Evolutionary conservation across 2,113 vertebrate species (phyloP).

Genomic region (Caranx melampygus): DNA sequence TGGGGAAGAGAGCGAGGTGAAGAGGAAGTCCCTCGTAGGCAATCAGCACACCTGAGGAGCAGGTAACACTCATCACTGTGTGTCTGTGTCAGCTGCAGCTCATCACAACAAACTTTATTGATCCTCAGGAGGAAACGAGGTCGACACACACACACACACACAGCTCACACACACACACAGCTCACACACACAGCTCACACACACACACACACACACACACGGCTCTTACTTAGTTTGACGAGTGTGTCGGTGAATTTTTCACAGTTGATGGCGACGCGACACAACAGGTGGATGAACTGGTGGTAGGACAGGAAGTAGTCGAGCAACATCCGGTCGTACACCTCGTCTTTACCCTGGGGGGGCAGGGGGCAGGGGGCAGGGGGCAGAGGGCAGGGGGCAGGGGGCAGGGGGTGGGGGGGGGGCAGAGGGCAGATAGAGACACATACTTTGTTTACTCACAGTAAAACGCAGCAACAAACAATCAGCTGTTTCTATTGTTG

Average conservation of each 20-base stretch:
- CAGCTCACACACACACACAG: too few species aligned
- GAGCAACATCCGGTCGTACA: constrained; percentile 98
- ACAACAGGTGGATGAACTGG: constrained; percentile 98
- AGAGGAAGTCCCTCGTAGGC: constrained; percentile 98
- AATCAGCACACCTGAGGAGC: constrained; percentile 91
- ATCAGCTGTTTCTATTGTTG: too few species aligned
- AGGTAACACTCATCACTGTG: neutral
- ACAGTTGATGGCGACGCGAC: constrained; percentile 98
- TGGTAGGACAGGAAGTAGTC: constrained; percentile 99
- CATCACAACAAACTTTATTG: too few species aligned
- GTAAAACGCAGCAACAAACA: too few species aligned
- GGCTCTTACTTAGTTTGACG: constrained; percentile 95
- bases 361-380: too few species aligned
- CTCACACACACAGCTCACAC: too few species aligned
- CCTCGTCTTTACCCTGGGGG: constrained; percentile 95
- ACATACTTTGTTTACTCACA: too few species aligned
- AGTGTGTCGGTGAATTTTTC: constrained; percentile 99
- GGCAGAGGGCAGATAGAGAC: neutral
- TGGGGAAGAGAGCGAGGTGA: constrained; percentile 95
- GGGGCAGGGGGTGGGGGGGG: too few species aligned
- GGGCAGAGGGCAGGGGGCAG: too few species aligned
- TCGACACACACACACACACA: neutral
- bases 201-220: neutral
- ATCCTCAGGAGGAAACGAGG: too few species aligned
- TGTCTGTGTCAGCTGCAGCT: too few species aligned